These are phyloP conservation scores for Stomatorhinus walkeri DNA, from an alignment of 2,797 vertebrate genomes.

Conservation along the genomic window DNA sequence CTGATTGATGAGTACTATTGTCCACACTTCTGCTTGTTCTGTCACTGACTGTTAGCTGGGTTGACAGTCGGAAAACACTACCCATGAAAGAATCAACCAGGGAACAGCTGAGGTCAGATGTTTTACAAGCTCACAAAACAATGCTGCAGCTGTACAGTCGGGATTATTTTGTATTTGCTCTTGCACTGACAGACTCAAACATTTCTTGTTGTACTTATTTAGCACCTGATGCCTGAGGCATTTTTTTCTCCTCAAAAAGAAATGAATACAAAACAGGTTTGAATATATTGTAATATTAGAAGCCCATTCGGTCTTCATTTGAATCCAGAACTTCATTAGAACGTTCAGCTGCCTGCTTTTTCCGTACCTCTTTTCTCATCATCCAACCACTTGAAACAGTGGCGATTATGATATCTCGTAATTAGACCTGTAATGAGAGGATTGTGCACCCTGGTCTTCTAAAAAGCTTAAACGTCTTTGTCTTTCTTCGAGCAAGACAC, in stretches of 20 bases:
- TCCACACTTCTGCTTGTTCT: slow-evolving; percentile 40
- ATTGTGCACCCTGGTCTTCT: slow-evolving; percentile 20
- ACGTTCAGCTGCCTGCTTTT: not conserved
- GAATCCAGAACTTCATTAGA: slow-evolving; percentile 19
- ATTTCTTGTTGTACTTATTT: not conserved
- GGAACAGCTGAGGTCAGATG: not conserved
- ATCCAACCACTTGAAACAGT: slow-evolving; percentile 17
- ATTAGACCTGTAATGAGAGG: slow-evolving; percentile 20
- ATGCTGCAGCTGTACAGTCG: not conserved
- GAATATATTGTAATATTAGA: slow-evolving; percentile 19
- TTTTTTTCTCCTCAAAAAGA: not conserved
- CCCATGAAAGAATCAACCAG: not conserved
- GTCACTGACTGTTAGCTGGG: slow-evolving; percentile 35
- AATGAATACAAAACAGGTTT: slow-evolving; percentile 16
- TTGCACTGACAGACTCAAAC: not conserved
- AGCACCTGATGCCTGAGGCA: not conserved
- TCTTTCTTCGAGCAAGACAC: slow-evolving; percentile 22
- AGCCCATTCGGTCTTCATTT: not conserved
- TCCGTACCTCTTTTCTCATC: not conserved
- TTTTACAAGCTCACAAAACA: not conserved
- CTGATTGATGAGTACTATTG: slow-evolving; percentile 29
- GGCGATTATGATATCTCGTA: slow-evolving; percentile 9
- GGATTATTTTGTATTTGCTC: slow-evolving; percentile 2
- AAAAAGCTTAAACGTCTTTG: slow-evolving; percentile 19
- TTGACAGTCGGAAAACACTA: slow-evolving; percentile 20